Evolutionary conservation across 2,797 vertebrate genomes (phyloP), one percentile per base, ranked within the genome.

Genomic region (Pangasius djambal): DNA sequence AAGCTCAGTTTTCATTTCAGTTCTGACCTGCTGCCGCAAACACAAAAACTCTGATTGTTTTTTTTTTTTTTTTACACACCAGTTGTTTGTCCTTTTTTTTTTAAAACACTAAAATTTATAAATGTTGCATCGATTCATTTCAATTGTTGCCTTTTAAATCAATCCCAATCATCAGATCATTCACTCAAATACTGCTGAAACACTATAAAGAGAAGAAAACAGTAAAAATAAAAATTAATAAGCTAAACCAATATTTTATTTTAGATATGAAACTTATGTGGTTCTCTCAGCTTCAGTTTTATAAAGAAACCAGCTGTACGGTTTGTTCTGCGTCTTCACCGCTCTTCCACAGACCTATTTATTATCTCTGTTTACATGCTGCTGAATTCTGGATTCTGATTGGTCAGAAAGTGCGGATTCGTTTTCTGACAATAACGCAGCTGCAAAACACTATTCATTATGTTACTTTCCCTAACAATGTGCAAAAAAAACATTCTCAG

Each of bases 1-100:
- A 28, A 9, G 50, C 77, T 79, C 48, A 79, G 50, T 9, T 82
- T 59, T 82, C 77, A 55, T 79, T 79, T 79, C 50, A 57, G 50
- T 57, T 79, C 40, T 50, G 44, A 50, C 40, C 40, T 77, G 40
- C 40, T 28, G 44, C n/a, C n/a, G n/a, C 10, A 13, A 40, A 48
- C 40, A 48, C 13, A 2, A 74, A 31, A 70, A 16, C 8, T 9
- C 13, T 1, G 0, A 0, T 78, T 77, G n/a, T n/a, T n/a, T n/a
- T n/a, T 44, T 44, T 7, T 34, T 31, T 13, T 70, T 25, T 74
- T 48, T 28, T 22, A 9, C 20, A 44, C 31, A 20, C 9, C 37
- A 25, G 37, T 34, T 18, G 4, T 44, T 74, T 74, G 20, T 10
- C 1, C 7, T 72, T 40, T 20, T 37, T 7, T 67, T n/a, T 55